Base-by-base conservation (phyloP, 2,113 vertebrate genomes). In the Lipophrys pholis region DNA sequence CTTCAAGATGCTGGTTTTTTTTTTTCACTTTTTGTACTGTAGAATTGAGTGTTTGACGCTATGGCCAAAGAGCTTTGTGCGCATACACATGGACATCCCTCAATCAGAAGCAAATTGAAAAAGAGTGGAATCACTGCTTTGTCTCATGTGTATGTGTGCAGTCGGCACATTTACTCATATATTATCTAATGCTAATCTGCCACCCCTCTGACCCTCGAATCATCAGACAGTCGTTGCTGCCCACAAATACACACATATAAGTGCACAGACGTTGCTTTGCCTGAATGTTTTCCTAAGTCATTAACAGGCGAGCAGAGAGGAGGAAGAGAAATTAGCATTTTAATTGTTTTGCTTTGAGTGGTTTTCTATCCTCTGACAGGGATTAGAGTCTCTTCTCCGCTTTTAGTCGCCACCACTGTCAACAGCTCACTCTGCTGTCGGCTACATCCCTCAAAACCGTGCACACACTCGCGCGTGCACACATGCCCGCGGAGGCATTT, bases 271-370 rank as follows among this genome's bases (percentile, higher is more conserved):
- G 58, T 35, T 49, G 8, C 38, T 60, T 57, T 53, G 40, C 60
- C 67, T 69, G 81, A 67, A 77, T 52, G 73, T 59, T 73, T 81
- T 84, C 76, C 76, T 85, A 66, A 83, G 68, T 81, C 85, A 91
- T 89, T 91, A 89, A 80, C 82, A 80, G 82, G 58, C 64, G 6
- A 82, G 78, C 63, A 66, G 73, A 73, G 83, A 83, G 76, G 71
- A 86, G 84, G 77, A 86, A 84, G 76, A 68, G 38, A 83, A 90
- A 92, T 92, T 92, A 87, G 87, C 91, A 92, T 91, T 92, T 91
- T 91, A 90, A 91, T 92, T 92, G 91, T 92, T 89, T 92, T 86
- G 85, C 90, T 91, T 79, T 76, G 81, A 90, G 87, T 87, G 85
- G 72, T 83, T 85, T 89, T 83, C 78, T 82, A 71, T 83, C 83